Evolutionary conservation across 2,888 invertebrate genomes (phyloP).

Genomic region (Phasia obesa): DNA sequence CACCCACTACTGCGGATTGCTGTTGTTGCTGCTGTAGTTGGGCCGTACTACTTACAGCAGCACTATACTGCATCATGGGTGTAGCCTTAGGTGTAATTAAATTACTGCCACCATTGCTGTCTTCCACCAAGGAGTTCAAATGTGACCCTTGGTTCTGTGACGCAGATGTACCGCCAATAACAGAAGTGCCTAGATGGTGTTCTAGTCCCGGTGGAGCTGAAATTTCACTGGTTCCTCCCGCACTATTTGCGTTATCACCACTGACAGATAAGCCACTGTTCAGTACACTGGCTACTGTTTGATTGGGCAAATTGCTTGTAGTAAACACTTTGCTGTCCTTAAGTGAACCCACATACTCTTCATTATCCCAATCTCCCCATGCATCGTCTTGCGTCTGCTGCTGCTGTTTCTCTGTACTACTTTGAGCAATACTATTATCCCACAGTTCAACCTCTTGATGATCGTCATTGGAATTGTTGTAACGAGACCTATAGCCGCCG

Average conservation of each 20-base stretch:
- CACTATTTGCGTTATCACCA: constrained; percentile 57
- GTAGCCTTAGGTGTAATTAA: constrained; percentile 74
- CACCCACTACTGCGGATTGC: constrained; percentile 50
- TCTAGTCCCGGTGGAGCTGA: constrained; percentile 83
- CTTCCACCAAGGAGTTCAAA: constrained; percentile 77
- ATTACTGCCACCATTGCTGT: constrained; percentile 75
- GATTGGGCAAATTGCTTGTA: constrained; percentile 84
- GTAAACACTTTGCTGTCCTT: constrained; percentile 97
- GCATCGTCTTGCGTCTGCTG: constrained; percentile 82
- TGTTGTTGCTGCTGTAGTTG: constrained; percentile 69
- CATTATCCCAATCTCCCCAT: constrained; percentile 92
- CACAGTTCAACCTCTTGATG: constrained; percentile 84
- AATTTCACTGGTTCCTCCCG: constrained; percentile 74
- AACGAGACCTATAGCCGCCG: constrained; percentile 76
- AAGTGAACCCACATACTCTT: constrained; percentile 97
- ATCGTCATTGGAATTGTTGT: constrained; percentile 79
- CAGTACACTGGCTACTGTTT: constrained; percentile 78
- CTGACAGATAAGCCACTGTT: constrained; percentile 73
- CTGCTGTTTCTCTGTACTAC: constrained; percentile 81
- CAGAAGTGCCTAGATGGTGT: constrained; percentile 78
- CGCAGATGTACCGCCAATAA: constrained; percentile 68
- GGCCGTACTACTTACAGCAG: constrained; percentile 76
- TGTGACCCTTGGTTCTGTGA: constrained; percentile 76
- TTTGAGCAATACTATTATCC: constrained; percentile 84
- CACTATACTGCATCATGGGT: constrained; percentile 79